Percentiles rank a stretch among this genome's conserved stretches.
Conservation (phyloP, 2,113 vertebrate species). For the Prionailurus bengalensis region DNA sequence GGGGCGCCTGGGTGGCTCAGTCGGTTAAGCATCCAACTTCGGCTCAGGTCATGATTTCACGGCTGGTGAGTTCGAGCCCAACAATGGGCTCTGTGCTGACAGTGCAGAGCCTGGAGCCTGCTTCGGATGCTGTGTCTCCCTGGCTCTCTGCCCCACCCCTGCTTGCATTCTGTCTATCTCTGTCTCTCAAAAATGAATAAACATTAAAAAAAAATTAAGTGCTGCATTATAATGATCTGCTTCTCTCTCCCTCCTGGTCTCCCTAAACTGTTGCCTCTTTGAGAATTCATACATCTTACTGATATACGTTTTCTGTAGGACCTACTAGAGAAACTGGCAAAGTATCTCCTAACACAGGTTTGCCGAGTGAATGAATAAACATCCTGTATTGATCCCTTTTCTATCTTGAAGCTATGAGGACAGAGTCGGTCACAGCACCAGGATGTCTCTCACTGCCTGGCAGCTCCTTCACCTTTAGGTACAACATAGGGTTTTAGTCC, state of each 20-base stretch:
- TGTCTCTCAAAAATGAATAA: too few relatives aligned
- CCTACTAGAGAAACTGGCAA: not conserved
- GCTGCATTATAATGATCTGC: not conserved
- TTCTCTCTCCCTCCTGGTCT: not conserved
- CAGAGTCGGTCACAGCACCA: accelerated
- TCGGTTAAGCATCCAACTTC: too few relatives aligned
- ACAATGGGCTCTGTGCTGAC: too few relatives aligned
- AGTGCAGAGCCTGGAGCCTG: too few relatives aligned
- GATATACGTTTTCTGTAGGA: not conserved
- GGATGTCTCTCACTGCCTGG: too few relatives aligned
- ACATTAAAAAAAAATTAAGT: not conserved
- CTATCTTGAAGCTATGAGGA: not conserved
- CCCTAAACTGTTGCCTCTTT: not conserved
- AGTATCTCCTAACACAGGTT: not conserved
- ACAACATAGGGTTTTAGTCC: not conserved
- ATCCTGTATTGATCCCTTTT: not conserved
- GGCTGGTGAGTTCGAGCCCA: too few relatives aligned
- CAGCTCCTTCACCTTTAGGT: not conserved
- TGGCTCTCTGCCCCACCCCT: too few relatives aligned
- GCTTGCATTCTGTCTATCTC: too few relatives aligned
- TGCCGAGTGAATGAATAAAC: not conserved
- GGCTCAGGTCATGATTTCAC: too few relatives aligned
- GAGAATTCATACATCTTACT: not conserved
- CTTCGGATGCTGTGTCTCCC: too few relatives aligned
- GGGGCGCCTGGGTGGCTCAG: too few relatives aligned